Percentiles rank a stretch among this genome's conserved stretches.
Conservation (phyloP, 2,113 vertebrate genomes). For the Urocitellus parryii region DNA sequence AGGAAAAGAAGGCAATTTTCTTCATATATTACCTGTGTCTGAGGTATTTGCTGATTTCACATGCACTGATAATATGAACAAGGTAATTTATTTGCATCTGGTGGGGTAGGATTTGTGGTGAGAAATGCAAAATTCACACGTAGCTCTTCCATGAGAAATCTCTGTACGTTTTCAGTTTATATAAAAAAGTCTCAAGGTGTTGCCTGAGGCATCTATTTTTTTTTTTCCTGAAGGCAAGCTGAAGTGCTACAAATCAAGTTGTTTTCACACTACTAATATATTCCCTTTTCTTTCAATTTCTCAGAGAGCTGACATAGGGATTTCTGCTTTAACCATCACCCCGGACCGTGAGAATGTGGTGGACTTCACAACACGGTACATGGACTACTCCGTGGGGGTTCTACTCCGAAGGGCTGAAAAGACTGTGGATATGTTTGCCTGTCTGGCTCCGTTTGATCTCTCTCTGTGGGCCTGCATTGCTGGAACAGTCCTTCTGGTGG, state of each 20-base stretch:
- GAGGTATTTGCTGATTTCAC: conserved; percentile 59
- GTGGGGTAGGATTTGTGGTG: conserved; percentile 5
- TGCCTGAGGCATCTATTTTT: conserved; percentile 56
- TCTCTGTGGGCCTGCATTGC: conserved; percentile 99
- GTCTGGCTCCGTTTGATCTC: conserved; percentile 97
- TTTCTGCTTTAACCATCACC: conserved; percentile 98
- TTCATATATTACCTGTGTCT: conserved; percentile 51
- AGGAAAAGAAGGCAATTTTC: conserved; percentile 63
- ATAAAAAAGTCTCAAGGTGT: background rate
- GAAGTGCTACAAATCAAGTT: conserved; percentile 48
- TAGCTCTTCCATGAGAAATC: conserved; percentile 18
- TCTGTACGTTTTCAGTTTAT: conserved; percentile 58
- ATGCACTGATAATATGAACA: background rate
- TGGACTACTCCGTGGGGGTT: conserved; percentile 99
- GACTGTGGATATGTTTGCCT: conserved; percentile 99
- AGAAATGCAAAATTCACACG: background rate
- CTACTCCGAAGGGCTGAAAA: conserved; percentile 96
- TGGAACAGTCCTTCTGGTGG: conserved; percentile 96
- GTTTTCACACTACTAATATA: conserved; percentile 52
- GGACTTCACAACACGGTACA: conserved; percentile 98
- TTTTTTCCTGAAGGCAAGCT: conserved; percentile 34
- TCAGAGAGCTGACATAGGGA: conserved; percentile 97
- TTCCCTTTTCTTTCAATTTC: conserved; percentile 73
- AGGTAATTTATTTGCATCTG: conserved; percentile 14
- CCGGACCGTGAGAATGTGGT: conserved; percentile 98